These are phyloP conservation scores for Salvelinus sp. DNA, from an alignment of 2,113 vertebrate species.

Conservation along the genomic window DNA sequence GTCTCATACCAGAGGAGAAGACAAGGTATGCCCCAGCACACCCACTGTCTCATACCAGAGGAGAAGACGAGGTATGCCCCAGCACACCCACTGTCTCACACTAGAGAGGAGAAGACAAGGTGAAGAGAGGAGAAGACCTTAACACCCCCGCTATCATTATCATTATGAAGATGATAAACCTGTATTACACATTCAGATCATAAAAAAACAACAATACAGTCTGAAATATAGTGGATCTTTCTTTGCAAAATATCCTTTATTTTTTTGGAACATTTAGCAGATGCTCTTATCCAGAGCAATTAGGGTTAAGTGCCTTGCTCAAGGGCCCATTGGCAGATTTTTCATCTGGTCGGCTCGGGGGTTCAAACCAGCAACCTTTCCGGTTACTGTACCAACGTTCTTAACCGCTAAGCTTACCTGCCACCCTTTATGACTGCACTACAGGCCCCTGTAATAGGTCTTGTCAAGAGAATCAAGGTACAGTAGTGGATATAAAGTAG, in stretches of 20 bases:
- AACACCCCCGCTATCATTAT: background rate
- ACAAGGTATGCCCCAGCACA: background rate
- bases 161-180: no score
- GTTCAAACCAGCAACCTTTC: no score
- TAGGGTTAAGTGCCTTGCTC: no score
- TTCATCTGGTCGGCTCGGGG: no score
- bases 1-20: background rate
- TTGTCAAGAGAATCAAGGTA: conserved; percentile 41
- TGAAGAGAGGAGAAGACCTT: background rate
- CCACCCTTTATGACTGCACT: conserved; percentile 5
- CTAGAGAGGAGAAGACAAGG: background rate
- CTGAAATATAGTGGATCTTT: background rate
- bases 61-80: no score
- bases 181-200: background rate
- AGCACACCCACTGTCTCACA: background rate
- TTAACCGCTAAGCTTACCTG: background rate
- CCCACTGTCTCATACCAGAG: background rate
- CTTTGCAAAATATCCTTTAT: background rate
- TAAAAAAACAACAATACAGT: background rate
- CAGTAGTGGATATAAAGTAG: background rate
- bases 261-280: no score
- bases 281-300: no score
- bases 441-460: conserved; percentile 30
- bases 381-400: no score
- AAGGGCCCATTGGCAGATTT: no score